phyloP scores from a whole-genome alignment of 2,888 invertebrate species.

The Cephus sareptanus region DNA sequence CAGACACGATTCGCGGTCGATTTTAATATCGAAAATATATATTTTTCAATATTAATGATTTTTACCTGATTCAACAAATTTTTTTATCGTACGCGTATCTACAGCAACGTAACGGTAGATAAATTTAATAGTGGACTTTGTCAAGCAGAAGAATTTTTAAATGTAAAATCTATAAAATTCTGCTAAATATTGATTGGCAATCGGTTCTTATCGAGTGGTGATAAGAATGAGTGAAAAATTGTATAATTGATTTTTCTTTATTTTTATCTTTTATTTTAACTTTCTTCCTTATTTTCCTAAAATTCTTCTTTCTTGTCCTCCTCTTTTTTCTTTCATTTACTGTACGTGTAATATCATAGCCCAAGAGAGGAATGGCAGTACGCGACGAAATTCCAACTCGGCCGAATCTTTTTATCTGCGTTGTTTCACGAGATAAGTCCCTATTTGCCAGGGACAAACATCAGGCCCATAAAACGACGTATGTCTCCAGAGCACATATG shows the following conservation, averaged over 20 bases:
- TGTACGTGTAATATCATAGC: background rate
- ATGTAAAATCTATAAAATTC: background rate
- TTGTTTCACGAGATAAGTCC: constrained; percentile 7
- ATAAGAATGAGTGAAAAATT: background rate
- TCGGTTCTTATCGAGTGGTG: background rate
- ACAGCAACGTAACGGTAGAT: background rate
- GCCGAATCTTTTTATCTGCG: constrained; percentile 7
- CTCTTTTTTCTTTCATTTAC: background rate
- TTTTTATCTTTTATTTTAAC: background rate
- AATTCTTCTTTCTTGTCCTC: background rate
- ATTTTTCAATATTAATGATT: background rate
- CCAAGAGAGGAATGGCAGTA: background rate
- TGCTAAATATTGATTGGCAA: background rate
- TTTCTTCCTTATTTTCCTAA: background rate
- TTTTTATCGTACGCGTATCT: background rate
- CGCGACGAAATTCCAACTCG: background rate
- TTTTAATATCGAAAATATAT: background rate
- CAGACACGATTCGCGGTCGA: background rate
- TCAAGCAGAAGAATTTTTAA: background rate
- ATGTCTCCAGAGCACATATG: background rate
- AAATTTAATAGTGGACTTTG: background rate
- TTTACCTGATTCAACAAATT: background rate
- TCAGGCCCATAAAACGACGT: background rate
- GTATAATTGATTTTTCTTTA: background rate
- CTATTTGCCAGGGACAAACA: constrained; percentile 3